Percentiles rank a stretch among this genome's conserved stretches.
Evolutionary conservation across 2,888 invertebrate species (phyloP).

Genomic region (Prenolepis imparis): DNA sequence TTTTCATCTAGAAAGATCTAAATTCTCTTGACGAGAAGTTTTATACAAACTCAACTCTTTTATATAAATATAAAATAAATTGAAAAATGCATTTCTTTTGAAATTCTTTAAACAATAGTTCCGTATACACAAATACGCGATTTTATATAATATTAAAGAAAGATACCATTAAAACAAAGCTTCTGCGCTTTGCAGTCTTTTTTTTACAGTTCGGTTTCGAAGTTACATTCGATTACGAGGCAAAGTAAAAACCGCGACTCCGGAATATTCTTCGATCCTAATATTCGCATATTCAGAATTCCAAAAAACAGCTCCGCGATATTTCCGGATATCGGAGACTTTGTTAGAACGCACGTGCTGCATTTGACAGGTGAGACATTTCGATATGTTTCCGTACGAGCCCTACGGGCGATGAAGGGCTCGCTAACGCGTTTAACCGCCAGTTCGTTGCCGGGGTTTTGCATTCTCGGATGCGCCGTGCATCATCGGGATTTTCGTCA

Average conservation of each 20-base stretch:
- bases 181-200: neutral
- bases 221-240: neutral
- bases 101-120: neutral
- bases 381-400: constrained; percentile 34
- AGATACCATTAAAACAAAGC: neutral
- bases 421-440: constrained; percentile 32
- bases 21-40: neutral
- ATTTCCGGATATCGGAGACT: neutral
- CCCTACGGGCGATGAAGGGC: constrained; percentile 12
- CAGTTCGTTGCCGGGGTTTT: constrained; percentile 6
- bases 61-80: neutral
- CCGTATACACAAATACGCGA: neutral
- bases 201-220: neutral
- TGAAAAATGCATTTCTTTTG: neutral
- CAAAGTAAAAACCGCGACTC: constrained; percentile 3
- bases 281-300: neutral
- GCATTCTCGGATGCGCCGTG: neutral
- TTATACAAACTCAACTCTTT: neutral
- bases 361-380: constrained; percentile 38
- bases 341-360: constrained; percentile 16
- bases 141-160: neutral
- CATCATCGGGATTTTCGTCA: constrained; percentile 1
- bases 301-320: constrained; percentile 19
- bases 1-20: neutral
- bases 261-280: neutral